These are phyloP conservation scores for Himalopsyche tibetana DNA, from an alignment of 2,888 invertebrate genomes.

Conservation along the genomic window DNA sequence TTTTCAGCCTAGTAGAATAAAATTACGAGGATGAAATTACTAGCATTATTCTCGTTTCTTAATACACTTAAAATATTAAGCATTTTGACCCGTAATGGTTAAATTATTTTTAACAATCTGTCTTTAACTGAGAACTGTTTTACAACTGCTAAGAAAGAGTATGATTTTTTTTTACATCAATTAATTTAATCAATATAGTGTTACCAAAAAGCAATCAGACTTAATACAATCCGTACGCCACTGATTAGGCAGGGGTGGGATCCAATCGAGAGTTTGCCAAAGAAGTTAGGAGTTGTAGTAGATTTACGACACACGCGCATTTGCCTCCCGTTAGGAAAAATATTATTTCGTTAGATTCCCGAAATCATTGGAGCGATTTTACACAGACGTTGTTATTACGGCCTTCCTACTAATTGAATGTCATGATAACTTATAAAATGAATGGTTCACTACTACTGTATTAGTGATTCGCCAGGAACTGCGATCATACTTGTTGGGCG, in stretches of 20 bases:
- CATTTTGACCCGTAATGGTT: too few relatives aligned
- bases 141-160: too few relatives aligned
- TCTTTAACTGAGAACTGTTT: too few relatives aligned
- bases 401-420: slow-evolving; percentile 20
- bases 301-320: slow-evolving; percentile 54
- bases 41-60: too few relatives aligned
- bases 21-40: too few relatives aligned
- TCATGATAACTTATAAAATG: slow-evolving; percentile 10
- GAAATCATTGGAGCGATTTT: slow-evolving; percentile 26
- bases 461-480: not conserved
- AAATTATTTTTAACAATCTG: too few relatives aligned
- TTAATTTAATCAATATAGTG: too few relatives aligned
- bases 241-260: not conserved
- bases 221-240: not conserved
- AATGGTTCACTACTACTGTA: slow-evolving; percentile 1
- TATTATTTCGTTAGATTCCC: slow-evolving; percentile 33
- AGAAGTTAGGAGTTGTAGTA: slow-evolving; percentile 43
- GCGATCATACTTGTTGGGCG: not conserved
- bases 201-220: too few relatives aligned
- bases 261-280: slow-evolving; percentile 53
- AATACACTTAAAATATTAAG: too few relatives aligned
- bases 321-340: slow-evolving; percentile 52
- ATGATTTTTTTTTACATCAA: too few relatives aligned
- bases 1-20: too few relatives aligned
- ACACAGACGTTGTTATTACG: slow-evolving; percentile 34